A percentile compares a stretch with the other conserved stretches of the same genome.
phyloP scores from a whole-genome alignment of 2,113 vertebrate genomes.

The Alces alces region DNA sequence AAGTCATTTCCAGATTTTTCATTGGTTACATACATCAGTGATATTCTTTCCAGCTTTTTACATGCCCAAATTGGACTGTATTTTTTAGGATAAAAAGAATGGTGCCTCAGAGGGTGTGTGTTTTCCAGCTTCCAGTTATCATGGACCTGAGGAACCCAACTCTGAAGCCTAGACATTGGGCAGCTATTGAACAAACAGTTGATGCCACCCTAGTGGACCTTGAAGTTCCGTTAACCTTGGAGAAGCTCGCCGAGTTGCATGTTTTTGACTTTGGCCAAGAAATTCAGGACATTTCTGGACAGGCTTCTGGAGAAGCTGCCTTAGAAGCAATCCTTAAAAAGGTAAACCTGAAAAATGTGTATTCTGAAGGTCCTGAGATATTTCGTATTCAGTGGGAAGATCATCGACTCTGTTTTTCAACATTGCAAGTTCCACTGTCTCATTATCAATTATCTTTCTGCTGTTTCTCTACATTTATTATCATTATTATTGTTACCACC shows the following conservation, averaged over 20 bases:
- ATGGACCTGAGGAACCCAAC: constrained; percentile 83
- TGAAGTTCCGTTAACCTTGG: constrained; percentile 78
- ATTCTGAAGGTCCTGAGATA: background rate
- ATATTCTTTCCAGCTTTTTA: background rate
- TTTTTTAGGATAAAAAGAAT: background rate
- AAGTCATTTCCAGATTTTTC: background rate
- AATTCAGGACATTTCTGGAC: constrained; percentile 88
- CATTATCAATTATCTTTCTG: background rate
- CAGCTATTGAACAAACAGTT: constrained; percentile 79
- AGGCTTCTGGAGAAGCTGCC: constrained; percentile 87
- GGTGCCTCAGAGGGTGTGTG: background rate
- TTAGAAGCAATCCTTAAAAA: constrained; percentile 85
- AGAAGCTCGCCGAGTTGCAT: constrained; percentile 76
- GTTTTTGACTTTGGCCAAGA: constrained; percentile 80
- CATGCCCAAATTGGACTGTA: background rate
- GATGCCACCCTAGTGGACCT: constrained; percentile 71
- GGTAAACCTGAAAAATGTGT: constrained; percentile 68
- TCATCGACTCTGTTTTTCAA: constrained; percentile 10
- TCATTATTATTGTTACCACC: background rate
- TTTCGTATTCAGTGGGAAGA: background rate
- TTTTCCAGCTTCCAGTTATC: constrained; percentile 84
- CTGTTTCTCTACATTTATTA: background rate
- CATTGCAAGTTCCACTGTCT: background rate
- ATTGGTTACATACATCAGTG: background rate
- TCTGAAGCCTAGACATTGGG: constrained; percentile 85